These are phyloP conservation scores for Erebia epiphron DNA, from an alignment of 2,888 invertebrate species.

Conservation along the genomic window DNA sequence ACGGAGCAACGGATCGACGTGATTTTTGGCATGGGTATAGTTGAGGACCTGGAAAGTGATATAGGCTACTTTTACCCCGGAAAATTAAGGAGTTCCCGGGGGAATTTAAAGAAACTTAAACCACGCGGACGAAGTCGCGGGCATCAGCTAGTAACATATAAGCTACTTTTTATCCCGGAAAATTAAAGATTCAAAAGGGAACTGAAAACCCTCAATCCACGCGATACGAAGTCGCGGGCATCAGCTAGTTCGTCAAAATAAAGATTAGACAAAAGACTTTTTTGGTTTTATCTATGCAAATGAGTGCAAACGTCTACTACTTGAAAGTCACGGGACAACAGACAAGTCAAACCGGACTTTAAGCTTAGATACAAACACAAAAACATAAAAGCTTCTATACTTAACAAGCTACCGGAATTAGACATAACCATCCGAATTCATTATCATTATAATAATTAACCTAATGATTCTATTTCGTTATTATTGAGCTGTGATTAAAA, in stretches of 20 bases:
- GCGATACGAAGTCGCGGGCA: too few relatives aligned
- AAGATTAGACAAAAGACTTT: not conserved
- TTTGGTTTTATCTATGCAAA: slow-evolving; percentile 9
- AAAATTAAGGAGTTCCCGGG: too few relatives aligned
- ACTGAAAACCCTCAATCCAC: too few relatives aligned
- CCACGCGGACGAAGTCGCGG: too few relatives aligned
- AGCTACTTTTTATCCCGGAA: too few relatives aligned
- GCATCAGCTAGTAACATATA: too few relatives aligned
- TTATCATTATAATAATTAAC: not conserved
- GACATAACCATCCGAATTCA: not conserved
- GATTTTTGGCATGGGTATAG: too few relatives aligned
- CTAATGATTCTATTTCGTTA: not conserved
- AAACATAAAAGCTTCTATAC: not conserved
- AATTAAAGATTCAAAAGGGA: too few relatives aligned
- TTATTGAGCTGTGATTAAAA: not conserved
- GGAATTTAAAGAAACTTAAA: too few relatives aligned
- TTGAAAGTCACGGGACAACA: not conserved
- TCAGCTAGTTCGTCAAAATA: not conserved
- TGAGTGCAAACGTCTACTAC: slow-evolving; percentile 1
- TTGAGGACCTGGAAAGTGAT: too few relatives aligned
- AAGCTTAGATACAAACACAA: not conserved
- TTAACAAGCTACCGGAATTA: not conserved
- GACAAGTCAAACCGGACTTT: not conserved
- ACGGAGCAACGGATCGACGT: too few relatives aligned
- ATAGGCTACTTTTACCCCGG: too few relatives aligned